Evolutionary conservation across 2,888 invertebrate species (phyloP).

Genomic region (Drosophila lutescens): DNA sequence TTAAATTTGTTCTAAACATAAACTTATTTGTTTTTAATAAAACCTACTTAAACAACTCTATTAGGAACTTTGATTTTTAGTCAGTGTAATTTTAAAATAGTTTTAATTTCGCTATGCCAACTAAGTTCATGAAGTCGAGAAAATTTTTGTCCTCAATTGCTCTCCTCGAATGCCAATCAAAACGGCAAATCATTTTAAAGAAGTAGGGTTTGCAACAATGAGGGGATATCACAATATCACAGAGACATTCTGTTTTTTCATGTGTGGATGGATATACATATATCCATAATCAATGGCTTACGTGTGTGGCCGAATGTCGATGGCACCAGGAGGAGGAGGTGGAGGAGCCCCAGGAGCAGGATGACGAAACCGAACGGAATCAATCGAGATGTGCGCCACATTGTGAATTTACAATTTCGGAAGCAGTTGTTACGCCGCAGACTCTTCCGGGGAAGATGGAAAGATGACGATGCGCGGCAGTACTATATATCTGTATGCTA

Average conservation of each 20-base stretch:
- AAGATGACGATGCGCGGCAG: slow-evolving; percentile 29
- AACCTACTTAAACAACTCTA: too few relatives aligned
- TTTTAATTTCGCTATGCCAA: too few relatives aligned
- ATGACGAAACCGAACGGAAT: slow-evolving; percentile 64
- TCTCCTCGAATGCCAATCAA: neutral
- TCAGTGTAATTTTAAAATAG: too few relatives aligned
- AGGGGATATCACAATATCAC: neutral
- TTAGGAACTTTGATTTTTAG: too few relatives aligned
- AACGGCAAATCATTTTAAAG: neutral
- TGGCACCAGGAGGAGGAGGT: slow-evolving; percentile 14
- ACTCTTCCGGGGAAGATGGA: slow-evolving; percentile 1
- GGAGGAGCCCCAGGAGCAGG: slow-evolving; percentile 29
- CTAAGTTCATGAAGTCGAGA: neutral
- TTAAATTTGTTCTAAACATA: too few relatives aligned
- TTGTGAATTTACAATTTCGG: slow-evolving; percentile 66
- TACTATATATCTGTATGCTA: slow-evolving; percentile 20
- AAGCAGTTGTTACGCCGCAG: slow-evolving; percentile 39
- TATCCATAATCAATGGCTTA: slow-evolving; percentile 59
- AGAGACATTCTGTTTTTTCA: slow-evolving; percentile 7
- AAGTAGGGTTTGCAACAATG: neutral
- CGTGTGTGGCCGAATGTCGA: slow-evolving; percentile 69
- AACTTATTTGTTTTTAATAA: too few relatives aligned
- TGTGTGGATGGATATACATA: slow-evolving; percentile 22
- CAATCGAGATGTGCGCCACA: slow-evolving; percentile 70
- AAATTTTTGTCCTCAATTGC: neutral